These are phyloP conservation scores for Limanda limanda DNA, from an alignment of 2,113 vertebrate genomes.

Conservation along the genomic window DNA sequence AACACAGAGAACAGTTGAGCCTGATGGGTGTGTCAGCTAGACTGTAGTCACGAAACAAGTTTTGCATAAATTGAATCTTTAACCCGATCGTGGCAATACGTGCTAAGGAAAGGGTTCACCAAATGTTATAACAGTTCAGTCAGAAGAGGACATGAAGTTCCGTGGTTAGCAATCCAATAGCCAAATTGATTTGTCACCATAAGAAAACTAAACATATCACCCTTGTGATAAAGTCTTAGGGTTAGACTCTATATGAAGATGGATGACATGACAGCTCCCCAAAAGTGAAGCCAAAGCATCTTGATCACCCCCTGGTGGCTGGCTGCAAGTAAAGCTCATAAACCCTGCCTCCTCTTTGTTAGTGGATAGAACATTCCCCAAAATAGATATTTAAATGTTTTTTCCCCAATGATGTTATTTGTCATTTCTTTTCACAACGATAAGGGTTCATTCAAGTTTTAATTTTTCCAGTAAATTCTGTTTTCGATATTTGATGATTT, in stretches of 20 bases:
- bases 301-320: background rate
- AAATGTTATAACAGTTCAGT: background rate
- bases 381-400: no score
- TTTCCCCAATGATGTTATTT: no score
- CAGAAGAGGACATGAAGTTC: background rate
- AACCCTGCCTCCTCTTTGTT: no score
- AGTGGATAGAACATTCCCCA: no score
- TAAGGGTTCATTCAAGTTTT: no score
- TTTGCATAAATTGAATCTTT: background rate
- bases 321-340: background rate
- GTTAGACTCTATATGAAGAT: background rate
- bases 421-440: no score
- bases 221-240: no score
- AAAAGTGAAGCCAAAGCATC: background rate
- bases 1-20: slow-evolving; percentile 3
- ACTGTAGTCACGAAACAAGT: background rate
- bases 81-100: background rate
- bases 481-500: no score
- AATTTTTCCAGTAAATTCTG: no score
- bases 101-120: background rate
- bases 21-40: background rate
- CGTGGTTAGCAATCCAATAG: no score
- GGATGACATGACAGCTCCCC: background rate
- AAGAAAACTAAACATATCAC: background rate
- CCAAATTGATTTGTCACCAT: no score